Base-by-base conservation (phyloP, 64 coral and sea anemone species). In the Montipora sp. region DNA sequence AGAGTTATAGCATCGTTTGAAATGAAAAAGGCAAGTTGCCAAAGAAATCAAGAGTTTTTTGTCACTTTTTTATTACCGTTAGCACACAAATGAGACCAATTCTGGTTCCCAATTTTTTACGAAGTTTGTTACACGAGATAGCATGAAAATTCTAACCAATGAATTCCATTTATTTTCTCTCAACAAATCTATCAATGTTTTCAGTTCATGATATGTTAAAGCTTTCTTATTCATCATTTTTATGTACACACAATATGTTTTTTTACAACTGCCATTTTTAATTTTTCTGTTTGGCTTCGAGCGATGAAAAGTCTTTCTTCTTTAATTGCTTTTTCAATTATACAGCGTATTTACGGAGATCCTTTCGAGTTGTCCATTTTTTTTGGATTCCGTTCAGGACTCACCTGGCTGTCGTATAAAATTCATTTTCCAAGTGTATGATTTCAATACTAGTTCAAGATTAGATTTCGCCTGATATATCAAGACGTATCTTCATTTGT, bases 281-380 rank as follows among this genome's bases (percentile, higher is more conserved):
- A 85, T 85, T 49, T 85, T 45, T 48, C 43, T 85, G 65, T 85
- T 83, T 83, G 80, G 80, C 44, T 16, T 69, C 15, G 44, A 71
- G 63, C 71, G 82, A 85, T 85, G 82, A 72, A 85, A 85, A 85
- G 20, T 85, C 44, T 65, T 85, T 72, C 65, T 85, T 85, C 58
- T 85, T 8, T 85, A 85, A 85, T 85, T 85, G 45, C 21, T 50
- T 85, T 85, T 85, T 85, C 82, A 85, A 85, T 71, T 85, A 85
- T 72, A 23, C 45, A 16, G 65, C 44, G 47, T 85, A 51, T 85
- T 85, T 85, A 63, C 65, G 16, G 63, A 85, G 82, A 16, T 50
- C 44, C 43, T 85, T 18, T 18, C 63, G 43, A 70, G 65, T 22
- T 85, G 82, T 85, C 71, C 82, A 85, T 50, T 85, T 85, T 18